phyloP scores from a whole-genome alignment of 2,797 vertebrate genomes.

The Ispidina lecontei region DNA sequence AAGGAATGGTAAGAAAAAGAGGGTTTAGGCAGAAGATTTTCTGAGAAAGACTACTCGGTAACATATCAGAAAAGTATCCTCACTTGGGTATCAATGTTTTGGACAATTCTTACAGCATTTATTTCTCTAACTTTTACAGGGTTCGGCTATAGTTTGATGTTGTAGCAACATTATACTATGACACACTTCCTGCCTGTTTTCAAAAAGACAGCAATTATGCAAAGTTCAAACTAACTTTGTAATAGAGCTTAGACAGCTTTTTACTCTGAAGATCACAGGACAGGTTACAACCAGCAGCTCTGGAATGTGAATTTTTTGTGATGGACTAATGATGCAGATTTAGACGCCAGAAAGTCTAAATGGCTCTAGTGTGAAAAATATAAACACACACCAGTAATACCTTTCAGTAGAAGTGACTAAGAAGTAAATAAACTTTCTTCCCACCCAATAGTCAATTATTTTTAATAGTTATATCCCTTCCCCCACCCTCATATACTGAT shows the following conservation, averaged over 20 bases:
- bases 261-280: not conserved
- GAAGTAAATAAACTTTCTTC: not conserved
- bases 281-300: not conserved
- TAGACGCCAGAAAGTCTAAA: not conserved
- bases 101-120: not conserved
- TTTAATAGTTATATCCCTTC: not conserved
- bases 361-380: not conserved
- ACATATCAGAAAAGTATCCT: not conserved
- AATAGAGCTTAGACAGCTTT: not conserved
- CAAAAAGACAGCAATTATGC: not conserved
- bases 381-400: not conserved
- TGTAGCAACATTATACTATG: not conserved
- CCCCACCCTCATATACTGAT: not conserved
- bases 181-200: not conserved
- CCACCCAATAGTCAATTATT: not conserved
- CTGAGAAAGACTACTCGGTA: not conserved
- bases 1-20: not conserved
- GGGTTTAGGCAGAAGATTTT: not conserved
- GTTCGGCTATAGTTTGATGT: not conserved
- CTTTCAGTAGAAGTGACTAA: not conserved
- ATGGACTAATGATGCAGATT: not conserved
- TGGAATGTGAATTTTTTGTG: not conserved
- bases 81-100: not conserved
- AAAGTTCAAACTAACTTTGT: not conserved
- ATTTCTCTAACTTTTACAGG: not conserved